Conservation (phyloP, 2,888 invertebrate species). For the Watsonalla binaria region DNA sequence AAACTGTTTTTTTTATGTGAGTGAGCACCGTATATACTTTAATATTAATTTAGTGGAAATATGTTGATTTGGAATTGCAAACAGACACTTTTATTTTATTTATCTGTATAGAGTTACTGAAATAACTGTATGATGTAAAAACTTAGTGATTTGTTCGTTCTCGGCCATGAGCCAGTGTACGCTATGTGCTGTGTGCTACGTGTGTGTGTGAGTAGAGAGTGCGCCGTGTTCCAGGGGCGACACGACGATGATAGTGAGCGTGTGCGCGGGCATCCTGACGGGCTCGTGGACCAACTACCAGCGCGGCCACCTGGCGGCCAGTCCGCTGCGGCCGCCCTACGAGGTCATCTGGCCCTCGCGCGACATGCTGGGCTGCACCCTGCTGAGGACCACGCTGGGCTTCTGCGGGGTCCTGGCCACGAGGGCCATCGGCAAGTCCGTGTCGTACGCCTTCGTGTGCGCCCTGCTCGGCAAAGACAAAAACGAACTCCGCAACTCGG, state of each 20-base stretch:
- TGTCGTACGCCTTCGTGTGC: conserved; percentile 84
- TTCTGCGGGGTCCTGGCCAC: conserved; percentile 85
- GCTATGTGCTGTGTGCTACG: too few relatives aligned
- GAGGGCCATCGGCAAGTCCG: conserved; percentile 82
- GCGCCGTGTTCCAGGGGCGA: conserved; percentile 83
- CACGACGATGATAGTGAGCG: conserved; percentile 91
- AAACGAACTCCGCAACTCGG: conserved; percentile 81
- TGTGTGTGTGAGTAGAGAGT: background rate
- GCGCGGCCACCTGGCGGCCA: conserved; percentile 83
- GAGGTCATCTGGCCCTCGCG: conserved; percentile 88
- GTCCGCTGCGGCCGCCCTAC: conserved; percentile 83
- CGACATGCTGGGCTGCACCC: conserved; percentile 82
- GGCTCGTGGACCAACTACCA: conserved; percentile 93
- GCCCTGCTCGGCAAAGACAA: conserved; percentile 83
- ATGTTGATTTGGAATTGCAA: too few relatives aligned
- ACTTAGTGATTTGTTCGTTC: too few relatives aligned
- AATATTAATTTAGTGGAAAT: too few relatives aligned
- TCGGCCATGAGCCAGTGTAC: too few relatives aligned
- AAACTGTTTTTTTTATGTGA: too few relatives aligned
- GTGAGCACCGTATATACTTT: too few relatives aligned
- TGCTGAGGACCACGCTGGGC: conserved; percentile 86
- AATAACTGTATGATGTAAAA: too few relatives aligned
- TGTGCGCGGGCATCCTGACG: conserved; percentile 86
- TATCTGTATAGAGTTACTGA: too few relatives aligned
- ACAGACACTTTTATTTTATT: too few relatives aligned